Evolutionary conservation across 2,888 invertebrate genomes (phyloP), one percentile per base, ranked within the genome.

Genomic region (Laothoe populi): DNA sequence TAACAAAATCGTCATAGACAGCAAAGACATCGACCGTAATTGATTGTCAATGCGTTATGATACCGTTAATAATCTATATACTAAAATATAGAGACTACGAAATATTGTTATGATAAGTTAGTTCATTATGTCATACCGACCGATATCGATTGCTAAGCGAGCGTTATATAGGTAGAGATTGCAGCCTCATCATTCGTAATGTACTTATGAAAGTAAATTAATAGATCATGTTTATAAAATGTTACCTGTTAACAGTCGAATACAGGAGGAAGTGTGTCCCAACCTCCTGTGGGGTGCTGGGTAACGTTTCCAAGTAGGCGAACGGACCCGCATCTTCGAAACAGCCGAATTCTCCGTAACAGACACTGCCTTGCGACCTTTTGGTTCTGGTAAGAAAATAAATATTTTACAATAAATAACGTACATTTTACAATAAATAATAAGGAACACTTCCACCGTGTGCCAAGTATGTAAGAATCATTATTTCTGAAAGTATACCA

Each of bases 301-400:
- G 98, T 64, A 98, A 87, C 92, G 97, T 97, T 89, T 98, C 98
- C 84, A 98, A 89, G 82, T 98, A 98, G 61, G 97, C 96, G 83
- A 97, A 98, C 0, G 98, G 97, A 0, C 98, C 98, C 3, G 97
- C 95, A 77, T 98, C 97, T 78, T 97, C 96, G 90, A 98, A 98
- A 81, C 99, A 99, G 8, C 98, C 98, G 60, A 98, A 94, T 66
- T 97, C 97, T 21, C 95, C 96, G 82, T 98, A 98, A 83, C 98
- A 99, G 1, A 97, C 96, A 66, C 95, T 94, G 67, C 96, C 96
- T 65, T 96, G 96, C 16, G 97, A 96, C 63, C 98, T 90, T 83
- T 97, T 97, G 21, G 91, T 93, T 79, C 97, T 96, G 82, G 64
- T 64, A 63, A 59, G 2, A n/a, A 59, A 44, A 5, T 4, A 40